phyloP scores from a whole-genome alignment of 2,113 vertebrate genomes.

The Meleagris gallopavo region DNA sequence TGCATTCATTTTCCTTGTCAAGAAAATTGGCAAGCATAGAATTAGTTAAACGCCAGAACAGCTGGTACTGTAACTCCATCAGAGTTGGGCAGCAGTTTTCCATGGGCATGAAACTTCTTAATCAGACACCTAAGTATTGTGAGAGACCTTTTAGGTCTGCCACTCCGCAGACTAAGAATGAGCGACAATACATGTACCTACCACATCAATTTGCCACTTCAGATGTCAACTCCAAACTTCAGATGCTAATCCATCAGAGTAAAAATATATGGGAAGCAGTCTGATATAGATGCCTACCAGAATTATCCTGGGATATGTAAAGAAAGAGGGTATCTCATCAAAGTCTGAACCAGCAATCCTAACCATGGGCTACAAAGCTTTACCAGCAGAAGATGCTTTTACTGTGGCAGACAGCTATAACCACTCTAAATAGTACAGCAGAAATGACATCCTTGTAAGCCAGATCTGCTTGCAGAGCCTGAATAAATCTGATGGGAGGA shows the following conservation, averaged over 20 bases:
- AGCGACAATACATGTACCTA: neutral
- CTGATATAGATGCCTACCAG: neutral
- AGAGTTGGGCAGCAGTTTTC: neutral
- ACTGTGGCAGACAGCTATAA: neutral
- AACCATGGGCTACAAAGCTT: neutral
- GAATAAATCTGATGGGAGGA: neutral
- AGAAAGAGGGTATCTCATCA: neutral
- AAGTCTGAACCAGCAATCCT: neutral
- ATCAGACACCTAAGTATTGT: neutral
- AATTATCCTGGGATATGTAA: neutral
- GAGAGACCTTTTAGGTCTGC: neutral
- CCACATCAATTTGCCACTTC: neutral
- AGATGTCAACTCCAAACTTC: neutral
- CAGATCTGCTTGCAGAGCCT: neutral
- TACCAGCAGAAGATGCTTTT: neutral
- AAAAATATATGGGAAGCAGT: neutral
- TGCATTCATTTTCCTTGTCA: neutral
- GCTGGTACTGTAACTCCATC: neutral
- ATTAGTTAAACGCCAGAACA: neutral
- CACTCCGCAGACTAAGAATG: neutral
- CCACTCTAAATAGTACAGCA: neutral
- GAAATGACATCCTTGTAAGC: neutral
- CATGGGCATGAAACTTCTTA: neutral
- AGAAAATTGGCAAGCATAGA: neutral
- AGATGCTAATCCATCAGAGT: neutral